phyloP scores from a whole-genome alignment of 2,888 invertebrate genomes.

The Drosophila anomalata region DNA sequence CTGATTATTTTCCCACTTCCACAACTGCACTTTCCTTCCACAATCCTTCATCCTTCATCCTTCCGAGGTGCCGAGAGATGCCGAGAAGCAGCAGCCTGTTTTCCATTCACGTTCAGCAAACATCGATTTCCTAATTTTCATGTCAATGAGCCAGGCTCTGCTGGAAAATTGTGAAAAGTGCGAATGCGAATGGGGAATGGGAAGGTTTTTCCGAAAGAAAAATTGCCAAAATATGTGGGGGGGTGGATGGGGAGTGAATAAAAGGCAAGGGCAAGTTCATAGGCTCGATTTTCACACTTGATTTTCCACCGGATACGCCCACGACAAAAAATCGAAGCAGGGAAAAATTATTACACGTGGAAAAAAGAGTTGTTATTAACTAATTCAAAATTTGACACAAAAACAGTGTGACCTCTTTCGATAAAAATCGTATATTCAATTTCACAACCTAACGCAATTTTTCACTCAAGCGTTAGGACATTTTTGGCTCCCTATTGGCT shows the following conservation, averaged over 20 bases:
- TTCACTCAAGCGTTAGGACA: too few relatives aligned
- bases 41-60: background rate
- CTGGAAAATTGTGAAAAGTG: background rate
- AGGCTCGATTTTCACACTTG: slow-evolving; percentile 72
- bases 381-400: too few relatives aligned
- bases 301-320: slow-evolving; percentile 46
- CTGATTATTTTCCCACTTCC: slow-evolving; percentile 46
- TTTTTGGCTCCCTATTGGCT: too few relatives aligned
- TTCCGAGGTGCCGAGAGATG: background rate
- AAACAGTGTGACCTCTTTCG: too few relatives aligned
- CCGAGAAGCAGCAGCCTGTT: background rate
- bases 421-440: too few relatives aligned
- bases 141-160: slow-evolving; percentile 35
- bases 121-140: slow-evolving; percentile 64
- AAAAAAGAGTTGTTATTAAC: background rate
- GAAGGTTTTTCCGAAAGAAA: background rate
- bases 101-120: slow-evolving; percentile 48
- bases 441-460: too few relatives aligned
- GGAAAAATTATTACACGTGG: background rate
- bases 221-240: slow-evolving; percentile 6
- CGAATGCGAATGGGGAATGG: background rate
- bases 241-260: background rate
- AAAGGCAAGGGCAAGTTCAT: slow-evolving; percentile 46
- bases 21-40: slow-evolving; percentile 15
- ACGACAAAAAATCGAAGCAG: background rate